phyloP scores from a whole-genome alignment of 2,113 vertebrate genomes.

The Pterocles gutturalis region DNA sequence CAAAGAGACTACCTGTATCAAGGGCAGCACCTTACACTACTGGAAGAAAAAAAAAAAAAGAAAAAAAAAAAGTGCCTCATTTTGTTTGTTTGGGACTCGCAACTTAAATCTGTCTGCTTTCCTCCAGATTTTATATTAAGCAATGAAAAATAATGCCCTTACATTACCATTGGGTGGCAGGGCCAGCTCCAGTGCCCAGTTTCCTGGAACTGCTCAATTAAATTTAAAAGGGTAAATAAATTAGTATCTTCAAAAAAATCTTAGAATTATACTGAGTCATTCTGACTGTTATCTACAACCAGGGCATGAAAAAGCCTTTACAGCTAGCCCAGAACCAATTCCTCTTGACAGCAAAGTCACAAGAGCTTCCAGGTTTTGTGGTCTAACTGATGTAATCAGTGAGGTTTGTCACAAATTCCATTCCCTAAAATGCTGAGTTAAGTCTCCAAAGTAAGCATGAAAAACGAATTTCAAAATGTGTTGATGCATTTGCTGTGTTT shows the following conservation, averaged over 20 bases:
- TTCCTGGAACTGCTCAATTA: neutral
- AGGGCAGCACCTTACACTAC: neutral
- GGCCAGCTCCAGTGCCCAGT: neutral
- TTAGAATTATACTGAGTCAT: neutral
- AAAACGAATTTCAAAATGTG: neutral
- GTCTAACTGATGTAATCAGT: neutral
- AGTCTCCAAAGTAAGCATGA: neutral
- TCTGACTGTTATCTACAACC: neutral
- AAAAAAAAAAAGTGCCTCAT: neutral
- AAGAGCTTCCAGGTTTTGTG: neutral
- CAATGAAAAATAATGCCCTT: neutral
- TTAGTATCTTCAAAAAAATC: neutral
- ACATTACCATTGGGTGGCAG: neutral
- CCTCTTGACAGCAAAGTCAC: neutral
- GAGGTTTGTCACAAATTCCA: neutral
- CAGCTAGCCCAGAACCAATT: neutral
- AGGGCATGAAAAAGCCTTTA: neutral
- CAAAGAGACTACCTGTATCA: neutral
- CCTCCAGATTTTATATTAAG: neutral
- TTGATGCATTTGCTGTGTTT: neutral
- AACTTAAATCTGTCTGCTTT: neutral
- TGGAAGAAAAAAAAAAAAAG: accelerated
- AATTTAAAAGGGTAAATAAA: neutral
- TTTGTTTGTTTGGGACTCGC: neutral
- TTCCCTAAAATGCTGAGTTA: neutral